Conservation (phyloP, 2,113 vertebrate species). For the Microtus montanus region DNA sequence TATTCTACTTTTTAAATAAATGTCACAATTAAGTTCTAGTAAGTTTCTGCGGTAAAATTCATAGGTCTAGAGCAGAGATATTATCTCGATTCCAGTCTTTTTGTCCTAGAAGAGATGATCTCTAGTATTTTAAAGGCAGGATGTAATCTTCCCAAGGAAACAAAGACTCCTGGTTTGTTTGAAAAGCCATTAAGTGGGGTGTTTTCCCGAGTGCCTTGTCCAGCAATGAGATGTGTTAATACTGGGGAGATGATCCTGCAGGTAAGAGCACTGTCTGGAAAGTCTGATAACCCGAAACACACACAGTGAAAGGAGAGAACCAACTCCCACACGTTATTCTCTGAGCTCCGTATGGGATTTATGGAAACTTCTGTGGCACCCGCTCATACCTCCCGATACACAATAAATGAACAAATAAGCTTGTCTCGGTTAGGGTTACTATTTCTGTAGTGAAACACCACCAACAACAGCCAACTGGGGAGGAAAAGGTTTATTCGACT, state of each 20-base stretch:
- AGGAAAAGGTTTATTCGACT: not conserved
- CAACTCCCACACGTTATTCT: not conserved
- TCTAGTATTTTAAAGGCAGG: slow-evolving; percentile 7
- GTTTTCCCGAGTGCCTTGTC: not conserved
- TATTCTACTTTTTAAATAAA: not conserved
- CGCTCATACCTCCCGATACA: not conserved
- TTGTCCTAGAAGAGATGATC: slow-evolving; percentile 24
- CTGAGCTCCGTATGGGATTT: not conserved
- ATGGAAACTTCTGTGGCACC: not conserved
- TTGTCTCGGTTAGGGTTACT: not conserved
- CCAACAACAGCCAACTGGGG: not conserved
- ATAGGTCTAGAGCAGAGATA: not conserved
- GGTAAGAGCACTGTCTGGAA: not conserved
- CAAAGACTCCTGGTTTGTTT: not conserved
- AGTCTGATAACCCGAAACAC: not conserved
- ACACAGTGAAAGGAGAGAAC: not conserved
- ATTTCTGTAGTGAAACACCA: not conserved
- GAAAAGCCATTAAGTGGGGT: not conserved
- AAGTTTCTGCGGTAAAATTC: not conserved
- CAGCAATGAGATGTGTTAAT: not conserved
- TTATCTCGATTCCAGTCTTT: not conserved
- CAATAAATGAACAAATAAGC: not conserved
- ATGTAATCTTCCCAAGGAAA: not conserved
- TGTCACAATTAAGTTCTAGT: slow-evolving; percentile 6
- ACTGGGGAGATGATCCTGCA: not conserved